These are phyloP conservation scores for Pandemis corylana DNA, from an alignment of 2,888 invertebrate species.

Conservation along the genomic window DNA sequence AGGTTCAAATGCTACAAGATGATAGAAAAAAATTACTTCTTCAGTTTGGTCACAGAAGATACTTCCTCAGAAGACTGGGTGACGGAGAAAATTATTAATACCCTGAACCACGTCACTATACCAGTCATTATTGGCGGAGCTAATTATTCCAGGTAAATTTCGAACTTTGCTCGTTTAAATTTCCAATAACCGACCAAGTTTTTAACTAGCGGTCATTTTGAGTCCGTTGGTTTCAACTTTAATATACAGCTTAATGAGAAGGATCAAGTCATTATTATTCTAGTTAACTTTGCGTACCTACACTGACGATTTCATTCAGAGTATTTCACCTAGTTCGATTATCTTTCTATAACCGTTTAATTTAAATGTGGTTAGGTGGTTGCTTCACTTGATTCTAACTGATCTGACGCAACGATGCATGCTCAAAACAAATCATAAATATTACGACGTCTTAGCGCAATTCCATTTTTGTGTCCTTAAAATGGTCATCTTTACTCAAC, in stretches of 20 bases:
- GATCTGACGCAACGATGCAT: too few relatives aligned
- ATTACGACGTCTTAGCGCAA: neutral
- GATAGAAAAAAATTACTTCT: conserved; percentile 68
- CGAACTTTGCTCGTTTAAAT: conserved; percentile 36
- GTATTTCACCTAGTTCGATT: neutral
- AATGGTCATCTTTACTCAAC: neutral
- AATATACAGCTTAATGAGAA: neutral
- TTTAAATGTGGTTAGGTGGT: too few relatives aligned
- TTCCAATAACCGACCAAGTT: conserved; percentile 26
- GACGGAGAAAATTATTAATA: conserved; percentile 63
- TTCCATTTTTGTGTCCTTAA: neutral
- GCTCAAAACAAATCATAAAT: neutral
- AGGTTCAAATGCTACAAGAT: conserved; percentile 61
- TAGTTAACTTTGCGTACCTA: neutral
- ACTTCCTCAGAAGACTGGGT: conserved; percentile 65
- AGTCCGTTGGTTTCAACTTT: neutral
- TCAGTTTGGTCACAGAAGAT: conserved; percentile 71
- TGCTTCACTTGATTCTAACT: too few relatives aligned
- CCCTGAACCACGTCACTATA: conserved; percentile 62
- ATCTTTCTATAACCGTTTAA: too few relatives aligned
- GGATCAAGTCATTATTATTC: neutral
- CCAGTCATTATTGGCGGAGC: conserved; percentile 67
- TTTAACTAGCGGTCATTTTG: conserved; percentile 37
- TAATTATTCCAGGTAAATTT: conserved; percentile 65
- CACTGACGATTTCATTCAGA: neutral